Base-by-base conservation (phyloP, 2,113 vertebrate genomes). In the Semnornis frantzii region DNA sequence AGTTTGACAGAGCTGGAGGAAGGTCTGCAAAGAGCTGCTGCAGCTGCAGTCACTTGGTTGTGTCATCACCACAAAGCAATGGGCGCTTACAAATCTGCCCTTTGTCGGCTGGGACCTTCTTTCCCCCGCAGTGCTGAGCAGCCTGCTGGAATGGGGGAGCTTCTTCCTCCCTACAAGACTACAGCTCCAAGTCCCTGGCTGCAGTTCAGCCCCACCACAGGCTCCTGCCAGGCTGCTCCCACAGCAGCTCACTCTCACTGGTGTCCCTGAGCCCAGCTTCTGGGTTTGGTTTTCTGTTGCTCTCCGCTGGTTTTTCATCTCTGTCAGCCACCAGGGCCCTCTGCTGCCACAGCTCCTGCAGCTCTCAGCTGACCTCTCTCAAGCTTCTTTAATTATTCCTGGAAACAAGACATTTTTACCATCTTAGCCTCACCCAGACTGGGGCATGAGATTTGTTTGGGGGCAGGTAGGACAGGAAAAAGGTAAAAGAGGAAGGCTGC, bases 241-340 rank as follows among this genome's bases (percentile, higher is more conserved):
- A 0, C 1, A 11, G 44, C 2, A 0, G 8, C 4, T 7, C 1
- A 0, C 42, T 19, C 64, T 24, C 9, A 0, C 16, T 1, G 3
- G 3, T 30, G 3, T 30, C 16, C 8, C 31, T 0, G 0, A 4
- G 15, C 12, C 12, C 52, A 17, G 6, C 39, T 69, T 60, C 73
- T 63, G 19, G 1, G 68, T 75, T 37, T n/a, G 2, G 12, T 44
- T 91, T 91, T 50, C 82, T 57, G 31, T 17, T 73, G 76, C 86
- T 55, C 4, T 25, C 8, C 12, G 0, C 31, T 27, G 16, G 2
- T 52, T 94, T 95, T 69, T 0, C 31, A 77, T 82, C 39, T 65
- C 62, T 68, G 12, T 17, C 84, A 54, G 44, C 68, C 24, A 54
- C n/a, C 66, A 69, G 82, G 28, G 70, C n/a, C 44, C 44, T 72